A percentile compares a stretch with the other conserved stretches of the same genome.
phyloP scores from a whole-genome alignment of 2,113 vertebrate species.

The Miniopterus natalensis region DNA sequence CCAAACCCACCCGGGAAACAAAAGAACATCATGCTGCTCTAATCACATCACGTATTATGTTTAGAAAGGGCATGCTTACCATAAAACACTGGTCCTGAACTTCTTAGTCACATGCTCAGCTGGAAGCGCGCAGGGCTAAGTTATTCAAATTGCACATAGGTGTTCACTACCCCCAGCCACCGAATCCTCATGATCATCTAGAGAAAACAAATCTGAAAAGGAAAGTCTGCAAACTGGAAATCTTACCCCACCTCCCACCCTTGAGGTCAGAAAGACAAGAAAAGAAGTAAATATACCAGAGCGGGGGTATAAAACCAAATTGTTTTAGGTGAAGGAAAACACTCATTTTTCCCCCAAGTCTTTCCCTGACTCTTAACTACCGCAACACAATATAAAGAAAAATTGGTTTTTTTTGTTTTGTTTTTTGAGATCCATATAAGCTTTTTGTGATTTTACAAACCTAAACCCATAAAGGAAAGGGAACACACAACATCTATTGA shows the following conservation, averaged over 20 bases:
- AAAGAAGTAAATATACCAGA: background rate
- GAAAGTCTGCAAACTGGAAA: background rate
- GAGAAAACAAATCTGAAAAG: background rate
- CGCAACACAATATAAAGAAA: background rate
- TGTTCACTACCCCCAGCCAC: background rate
- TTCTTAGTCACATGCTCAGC: background rate
- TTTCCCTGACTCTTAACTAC: background rate
- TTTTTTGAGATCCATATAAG: background rate
- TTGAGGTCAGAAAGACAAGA: background rate
- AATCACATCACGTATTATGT: background rate
- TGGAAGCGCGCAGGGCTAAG: background rate
- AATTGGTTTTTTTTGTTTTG: background rate
- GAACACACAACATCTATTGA: background rate
- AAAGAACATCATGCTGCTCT: slow-evolving; percentile 40
- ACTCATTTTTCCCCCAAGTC: background rate
- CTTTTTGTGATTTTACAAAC: slow-evolving; percentile 29
- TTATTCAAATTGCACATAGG: background rate
- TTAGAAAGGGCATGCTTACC: background rate
- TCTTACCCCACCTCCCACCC: background rate
- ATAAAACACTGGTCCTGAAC: background rate
- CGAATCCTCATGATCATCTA: background rate
- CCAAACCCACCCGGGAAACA: slow-evolving; percentile 44
- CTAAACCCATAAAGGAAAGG: background rate
- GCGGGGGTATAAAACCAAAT: background rate
- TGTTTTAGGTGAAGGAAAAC: background rate